Evolutionary conservation across 2,888 invertebrate genomes (phyloP).

Genomic region (Pycnomerus fuliginosus): DNA sequence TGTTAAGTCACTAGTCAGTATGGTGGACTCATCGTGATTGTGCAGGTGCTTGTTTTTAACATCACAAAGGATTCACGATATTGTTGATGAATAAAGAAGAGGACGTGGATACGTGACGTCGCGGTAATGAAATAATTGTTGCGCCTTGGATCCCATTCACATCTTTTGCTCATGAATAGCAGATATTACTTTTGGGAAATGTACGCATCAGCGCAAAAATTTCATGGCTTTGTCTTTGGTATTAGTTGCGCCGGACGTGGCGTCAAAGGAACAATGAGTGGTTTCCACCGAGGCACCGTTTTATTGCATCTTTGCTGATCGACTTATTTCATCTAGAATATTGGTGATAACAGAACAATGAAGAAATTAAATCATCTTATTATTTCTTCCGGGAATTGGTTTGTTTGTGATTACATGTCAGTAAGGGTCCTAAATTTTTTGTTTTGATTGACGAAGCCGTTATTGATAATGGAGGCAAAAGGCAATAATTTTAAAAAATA

Average conservation of each 20-base stretch:
- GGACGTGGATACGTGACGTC: slow-evolving; percentile 31
- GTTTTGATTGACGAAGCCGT: too few species aligned
- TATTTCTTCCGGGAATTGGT: too few species aligned
- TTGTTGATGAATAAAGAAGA: slow-evolving; percentile 14
- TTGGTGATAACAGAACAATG: too few species aligned
- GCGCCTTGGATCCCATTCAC: slow-evolving; percentile 21
- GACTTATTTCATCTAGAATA: too few species aligned
- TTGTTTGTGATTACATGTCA: too few species aligned
- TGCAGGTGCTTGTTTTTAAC: slow-evolving; percentile 19
- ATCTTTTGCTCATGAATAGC: slow-evolving; percentile 23
- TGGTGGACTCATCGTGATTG: too few species aligned
- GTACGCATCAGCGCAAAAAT: slow-evolving; percentile 24
- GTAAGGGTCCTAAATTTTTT: too few species aligned
- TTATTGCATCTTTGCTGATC: too few species aligned
- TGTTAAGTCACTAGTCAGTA: background rate
- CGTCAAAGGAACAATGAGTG: slow-evolving; percentile 19
- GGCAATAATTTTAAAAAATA: too few species aligned
- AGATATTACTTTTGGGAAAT: slow-evolving; percentile 25
- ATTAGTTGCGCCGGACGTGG: slow-evolving; percentile 15
- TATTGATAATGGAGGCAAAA: too few species aligned
- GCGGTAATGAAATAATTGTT: slow-evolving; percentile 30
- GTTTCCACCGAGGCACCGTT: too few species aligned
- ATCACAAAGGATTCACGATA: slow-evolving; percentile 15
- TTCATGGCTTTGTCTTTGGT: slow-evolving; percentile 17
- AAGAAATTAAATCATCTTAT: too few species aligned